phyloP scores from a whole-genome alignment of 2,113 vertebrate genomes.

The Antechinus flavipes region DNA sequence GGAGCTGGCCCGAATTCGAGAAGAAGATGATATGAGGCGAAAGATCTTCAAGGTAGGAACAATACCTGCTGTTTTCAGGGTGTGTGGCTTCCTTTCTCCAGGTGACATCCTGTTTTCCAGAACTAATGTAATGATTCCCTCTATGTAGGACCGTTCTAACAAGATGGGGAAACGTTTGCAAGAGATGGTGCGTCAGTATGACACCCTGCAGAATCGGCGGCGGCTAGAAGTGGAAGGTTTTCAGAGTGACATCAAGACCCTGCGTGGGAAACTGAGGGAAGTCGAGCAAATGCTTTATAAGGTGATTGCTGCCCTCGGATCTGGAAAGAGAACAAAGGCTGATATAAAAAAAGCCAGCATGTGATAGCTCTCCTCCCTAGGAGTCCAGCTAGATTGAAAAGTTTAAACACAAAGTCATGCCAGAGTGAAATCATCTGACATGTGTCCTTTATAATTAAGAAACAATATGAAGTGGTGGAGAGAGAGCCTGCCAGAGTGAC shows the following conservation, averaged over 20 bases:
- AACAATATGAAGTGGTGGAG: not conserved
- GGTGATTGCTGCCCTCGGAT: slow-evolving; percentile 81
- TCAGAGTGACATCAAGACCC: slow-evolving; percentile 92
- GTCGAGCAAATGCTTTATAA: slow-evolving; percentile 94
- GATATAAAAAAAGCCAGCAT: not conserved
- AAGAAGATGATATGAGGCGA: slow-evolving; percentile 90
- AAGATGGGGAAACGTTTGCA: slow-evolving; percentile 95
- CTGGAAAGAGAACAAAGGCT: not conserved
- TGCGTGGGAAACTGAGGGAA: slow-evolving; percentile 93
- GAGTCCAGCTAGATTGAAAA: not conserved
- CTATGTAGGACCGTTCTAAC: slow-evolving; percentile 90
- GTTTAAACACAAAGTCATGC: not conserved
- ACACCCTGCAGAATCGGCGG: slow-evolving; percentile 93
- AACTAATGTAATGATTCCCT: not conserved
- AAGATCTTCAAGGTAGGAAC: slow-evolving; percentile 93
- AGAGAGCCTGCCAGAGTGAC: not conserved
- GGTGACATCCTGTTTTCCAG: not conserved
- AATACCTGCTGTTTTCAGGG: not conserved
- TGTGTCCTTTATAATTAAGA: not conserved
- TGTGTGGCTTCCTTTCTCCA: not conserved
- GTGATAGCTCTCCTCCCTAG: not conserved
- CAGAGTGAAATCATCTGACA: not conserved
- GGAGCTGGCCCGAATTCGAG: slow-evolving; percentile 91
- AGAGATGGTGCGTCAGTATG: slow-evolving; percentile 92
- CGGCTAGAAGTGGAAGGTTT: slow-evolving; percentile 95